Base-by-base conservation (phyloP, 2,888 invertebrate species). In the Scrobipalpa atriplicella region DNA sequence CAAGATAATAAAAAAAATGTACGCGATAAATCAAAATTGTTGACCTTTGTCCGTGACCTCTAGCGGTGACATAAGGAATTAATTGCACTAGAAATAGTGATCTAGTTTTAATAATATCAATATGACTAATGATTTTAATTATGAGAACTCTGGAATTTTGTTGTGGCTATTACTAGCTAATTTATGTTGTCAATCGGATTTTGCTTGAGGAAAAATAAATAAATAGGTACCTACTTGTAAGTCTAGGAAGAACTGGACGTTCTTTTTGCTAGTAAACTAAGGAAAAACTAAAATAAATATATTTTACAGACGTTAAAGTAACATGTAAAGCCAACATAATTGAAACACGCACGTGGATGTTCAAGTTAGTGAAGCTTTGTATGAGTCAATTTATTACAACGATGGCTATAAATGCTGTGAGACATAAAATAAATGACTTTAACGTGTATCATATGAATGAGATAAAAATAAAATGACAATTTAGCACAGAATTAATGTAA, bases 21-120 rank as follows among this genome's bases (percentile, higher is more conserved):
- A 52, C 18, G 10, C 18, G 52, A 52, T 52, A 52, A 52, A 19
- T 52, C 52, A 19, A 19, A 21, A n/a, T n/a, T 21, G 13, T 21
- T 56, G 29, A 21, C 13, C 13, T 56, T 56, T 56, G 21, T 2
- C 54, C 21, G 11, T 56, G 54, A 56, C 54, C 54, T 56, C 21
- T 18, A 21, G 21, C 54, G 21, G 54, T 21, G 54, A 56, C 21
- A 56, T 8, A 56, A 56, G 11, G 11, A 56, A 56, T 6, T 6
- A 29, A 47, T n/a, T 47, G 1, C 16, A 6, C 21, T 19, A 21
- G 13, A 21, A 56, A 1, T 56, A 56, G 11, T 21, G 21, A 19
- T 52, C 21, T 52, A 19, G 54, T 56, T 56, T 10, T 1, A 21
- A 21, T 11, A 56, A 13, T 21, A 56, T 13, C 19, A 56, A 47